A percentile compares a stretch with the other conserved stretches of the same genome.
These are phyloP conservation scores for Laterallus jamaicensis DNA, from an alignment of 2,113 vertebrate species.

Conservation along the genomic window DNA sequence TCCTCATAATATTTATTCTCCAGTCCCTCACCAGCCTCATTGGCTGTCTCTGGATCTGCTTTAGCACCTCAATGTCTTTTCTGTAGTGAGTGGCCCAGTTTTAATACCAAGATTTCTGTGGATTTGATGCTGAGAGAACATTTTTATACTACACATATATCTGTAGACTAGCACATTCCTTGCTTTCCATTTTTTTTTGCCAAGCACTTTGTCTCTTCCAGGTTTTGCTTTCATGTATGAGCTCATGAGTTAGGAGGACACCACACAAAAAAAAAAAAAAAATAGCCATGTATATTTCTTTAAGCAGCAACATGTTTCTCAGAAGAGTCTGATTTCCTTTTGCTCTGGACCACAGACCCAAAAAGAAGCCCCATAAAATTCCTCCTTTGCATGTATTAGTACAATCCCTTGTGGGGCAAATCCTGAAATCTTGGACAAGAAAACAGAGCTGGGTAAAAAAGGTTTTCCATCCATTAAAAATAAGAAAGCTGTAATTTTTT, in stretches of 20 bases:
- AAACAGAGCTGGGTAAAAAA: not conserved
- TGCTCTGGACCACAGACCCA: not conserved
- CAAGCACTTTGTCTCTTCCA: not conserved
- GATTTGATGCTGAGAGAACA: not conserved
- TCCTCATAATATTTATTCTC: no score
- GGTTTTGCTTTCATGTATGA: not conserved
- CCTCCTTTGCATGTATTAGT: not conserved
- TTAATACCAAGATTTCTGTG: not conserved
- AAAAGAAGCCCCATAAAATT: not conserved
- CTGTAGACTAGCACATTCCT: not conserved
- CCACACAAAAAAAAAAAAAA: not conserved
- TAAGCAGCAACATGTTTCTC: not conserved
- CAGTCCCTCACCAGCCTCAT: no score
- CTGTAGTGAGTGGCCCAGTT: not conserved
- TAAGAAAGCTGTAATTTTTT: not conserved
- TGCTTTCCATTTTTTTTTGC: not conserved
- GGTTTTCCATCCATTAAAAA: not conserved
- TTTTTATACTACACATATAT: not conserved
- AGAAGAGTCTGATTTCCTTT: not conserved
- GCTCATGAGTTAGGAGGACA: not conserved
- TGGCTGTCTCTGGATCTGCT: no score
- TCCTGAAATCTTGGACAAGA: not conserved
- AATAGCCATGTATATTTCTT: not conserved
- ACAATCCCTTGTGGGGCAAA: not conserved
- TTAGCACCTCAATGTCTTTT: no score